phyloP scores from a whole-genome alignment of 37 sponge, comb jelly and placozoan species.

The Oscarella lobularis region DNA sequence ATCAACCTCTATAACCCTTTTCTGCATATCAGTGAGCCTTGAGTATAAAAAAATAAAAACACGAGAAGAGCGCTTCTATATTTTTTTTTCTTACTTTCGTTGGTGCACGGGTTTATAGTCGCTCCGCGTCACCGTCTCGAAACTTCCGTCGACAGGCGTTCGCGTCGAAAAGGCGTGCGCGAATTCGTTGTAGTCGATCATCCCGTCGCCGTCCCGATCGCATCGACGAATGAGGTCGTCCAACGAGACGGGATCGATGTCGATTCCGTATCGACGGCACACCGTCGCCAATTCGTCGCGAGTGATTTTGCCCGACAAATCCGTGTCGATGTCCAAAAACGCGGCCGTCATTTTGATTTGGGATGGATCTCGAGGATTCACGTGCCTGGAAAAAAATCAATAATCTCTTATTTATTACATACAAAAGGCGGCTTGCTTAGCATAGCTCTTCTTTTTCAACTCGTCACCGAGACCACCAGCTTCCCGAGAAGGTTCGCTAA shows the following conservation, averaged over 20 bases:
- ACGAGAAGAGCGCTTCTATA: no score
- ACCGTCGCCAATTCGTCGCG: neutral
- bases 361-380: slow-evolving; percentile 56
- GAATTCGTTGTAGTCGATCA: slow-evolving; percentile 40
- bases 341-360: slow-evolving; percentile 60
- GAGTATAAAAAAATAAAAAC: neutral
- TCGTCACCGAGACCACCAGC: no score
- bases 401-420: no score
- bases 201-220: slow-evolving; percentile 17
- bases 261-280: neutral
- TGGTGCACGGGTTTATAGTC: neutral
- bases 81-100: neutral
- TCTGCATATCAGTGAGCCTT: neutral
- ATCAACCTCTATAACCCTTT: neutral
- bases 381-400: slow-evolving; percentile 26
- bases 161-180: neutral
- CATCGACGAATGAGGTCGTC: neutral
- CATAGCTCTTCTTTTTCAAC: no score
- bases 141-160: neutral
- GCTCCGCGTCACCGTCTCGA: neutral
- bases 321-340: slow-evolving; percentile 70
- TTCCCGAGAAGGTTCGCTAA: no score
- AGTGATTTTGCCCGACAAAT: slow-evolving; percentile 31
- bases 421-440: no score
- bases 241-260: neutral